Base-by-base conservation (phyloP, 2,113 vertebrate genomes). In the Ciconia stormi region DNA sequence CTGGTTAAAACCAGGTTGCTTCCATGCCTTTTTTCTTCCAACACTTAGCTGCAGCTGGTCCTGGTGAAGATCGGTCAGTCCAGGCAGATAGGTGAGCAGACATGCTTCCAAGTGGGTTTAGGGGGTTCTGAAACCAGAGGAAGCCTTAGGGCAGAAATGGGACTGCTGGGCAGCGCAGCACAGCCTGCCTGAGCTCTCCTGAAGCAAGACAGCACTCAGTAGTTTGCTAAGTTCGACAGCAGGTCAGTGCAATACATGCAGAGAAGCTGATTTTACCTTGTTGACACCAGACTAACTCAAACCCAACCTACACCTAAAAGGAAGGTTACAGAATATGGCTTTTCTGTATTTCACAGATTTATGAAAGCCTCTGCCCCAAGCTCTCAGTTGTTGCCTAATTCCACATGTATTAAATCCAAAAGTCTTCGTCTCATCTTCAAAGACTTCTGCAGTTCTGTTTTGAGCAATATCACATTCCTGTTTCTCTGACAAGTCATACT, bases 151-250 rank as follows among this genome's bases (percentile, higher is more conserved):
- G 47, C 40, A 58, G 63, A 58, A 58, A 70, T 1, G 2, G 32
- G 73, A 58, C 56, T 34, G 15, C 36, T 36, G 38, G 65, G 58
- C 36, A 71, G 11, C 8, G 42, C 21, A 26, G 59, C 44, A 47
- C 32, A 44, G 23, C 19, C 62, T 52, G 27, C 46, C 16, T 19
- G 46, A 29, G 46, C 53, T 46, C 38, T 46, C 14, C 32, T 10
- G 5, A n/a, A 53, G 29, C 0, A 1, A 83, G 38, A 29, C 13
- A 38, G 16, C 20, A 34, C 62, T 74, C 15, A 14, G 36, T 1
- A 22, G 22, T 46, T 74, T 38, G 67, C 32, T 22, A 22, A 67
- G 61, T 46, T 38, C 1, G 1, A 36, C 44, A 66, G 42, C n/a
- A 42, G 20, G 16, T n/a, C 50, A 66, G 17, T 27, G 17, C 32